phyloP scores from a whole-genome alignment of 2,797 vertebrate species.

The Poliocrania exsul region DNA sequence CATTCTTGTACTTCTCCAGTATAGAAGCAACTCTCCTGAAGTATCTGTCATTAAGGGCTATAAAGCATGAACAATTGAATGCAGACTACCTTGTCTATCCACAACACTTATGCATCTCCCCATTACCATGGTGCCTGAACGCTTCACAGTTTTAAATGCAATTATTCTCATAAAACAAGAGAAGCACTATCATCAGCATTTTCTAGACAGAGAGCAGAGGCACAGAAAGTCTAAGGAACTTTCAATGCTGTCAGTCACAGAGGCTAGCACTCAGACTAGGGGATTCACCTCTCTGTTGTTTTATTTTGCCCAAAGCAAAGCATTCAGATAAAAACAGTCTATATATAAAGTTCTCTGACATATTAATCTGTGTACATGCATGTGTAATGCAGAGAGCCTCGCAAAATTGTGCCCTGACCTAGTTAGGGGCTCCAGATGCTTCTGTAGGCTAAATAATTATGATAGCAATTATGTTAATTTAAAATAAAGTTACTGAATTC shows the following conservation, averaged over 20 bases:
- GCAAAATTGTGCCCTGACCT: conserved; percentile 30
- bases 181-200: background rate
- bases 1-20: background rate
- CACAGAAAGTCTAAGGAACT: background rate
- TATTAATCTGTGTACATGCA: background rate
- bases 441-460: conserved; percentile 58
- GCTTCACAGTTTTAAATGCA: conserved; percentile 1
- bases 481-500: conserved; percentile 60
- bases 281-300: background rate
- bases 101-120: background rate
- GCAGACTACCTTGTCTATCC: conserved; percentile 33
- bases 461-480: conserved; percentile 66
- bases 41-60: conserved; percentile 38
- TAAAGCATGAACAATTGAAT: conserved; percentile 53
- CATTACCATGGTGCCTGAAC: conserved; percentile 30
- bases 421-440: conserved; percentile 53
- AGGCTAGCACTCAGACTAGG: background rate
- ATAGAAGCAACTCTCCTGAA: background rate
- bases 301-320: background rate
- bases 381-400: background rate
- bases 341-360: background rate
- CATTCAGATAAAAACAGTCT: background rate
- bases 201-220: background rate
- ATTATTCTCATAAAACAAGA: conserved; percentile 18
- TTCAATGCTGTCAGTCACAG: background rate